Evolutionary conservation across 2,888 invertebrate species (phyloP), one percentile per base, ranked within the genome.

Genomic region (Amorpha juglandis): DNA sequence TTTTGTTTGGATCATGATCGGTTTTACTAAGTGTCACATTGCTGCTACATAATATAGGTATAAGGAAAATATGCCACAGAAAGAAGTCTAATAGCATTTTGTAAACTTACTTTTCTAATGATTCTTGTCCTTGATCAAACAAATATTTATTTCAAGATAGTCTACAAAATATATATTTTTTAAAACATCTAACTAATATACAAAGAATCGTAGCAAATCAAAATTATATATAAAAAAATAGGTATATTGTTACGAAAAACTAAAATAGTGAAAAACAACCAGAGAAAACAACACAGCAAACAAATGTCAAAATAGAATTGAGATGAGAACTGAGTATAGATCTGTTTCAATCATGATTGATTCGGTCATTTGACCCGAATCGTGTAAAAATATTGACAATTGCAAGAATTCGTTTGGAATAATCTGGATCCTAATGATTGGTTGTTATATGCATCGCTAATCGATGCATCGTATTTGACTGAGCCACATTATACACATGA

Each of bases 51-150:
- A 78, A 69, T 64, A 74, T 51, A 47, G 82, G 75, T 63, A 80
- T 71, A 55, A 78, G 76, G 53, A 83, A 73, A 69, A 81, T 70
- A 72, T 76, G 75, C 72, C 68, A 80, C 62, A 83, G 64, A 64
- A 80, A 48, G 21, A 77, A 63, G 65, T 73, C 71, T 67, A 76
- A 70, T 69, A 77, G 71, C 84, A 85, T 86, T 72, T 77, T 82
- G 12, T 12, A 6, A 58, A 55, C 35, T 35, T 55, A 47, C 47
- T 48, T 48, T 63, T 48, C 35, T 64, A 12, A 21, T 48, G n/a
- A 1, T n/a, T n/a, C 16, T 48, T 0, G 27, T 14, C 50, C 16
- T 19, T 1, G 50, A 19, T 19, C 9, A 11, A 9, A 50, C 19
- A 0, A 45, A 7, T 12, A 12, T 14, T 12, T 14, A 12, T 11